phyloP scores from a whole-genome alignment of 2,888 invertebrate species.

The Apotomis capreana region DNA sequence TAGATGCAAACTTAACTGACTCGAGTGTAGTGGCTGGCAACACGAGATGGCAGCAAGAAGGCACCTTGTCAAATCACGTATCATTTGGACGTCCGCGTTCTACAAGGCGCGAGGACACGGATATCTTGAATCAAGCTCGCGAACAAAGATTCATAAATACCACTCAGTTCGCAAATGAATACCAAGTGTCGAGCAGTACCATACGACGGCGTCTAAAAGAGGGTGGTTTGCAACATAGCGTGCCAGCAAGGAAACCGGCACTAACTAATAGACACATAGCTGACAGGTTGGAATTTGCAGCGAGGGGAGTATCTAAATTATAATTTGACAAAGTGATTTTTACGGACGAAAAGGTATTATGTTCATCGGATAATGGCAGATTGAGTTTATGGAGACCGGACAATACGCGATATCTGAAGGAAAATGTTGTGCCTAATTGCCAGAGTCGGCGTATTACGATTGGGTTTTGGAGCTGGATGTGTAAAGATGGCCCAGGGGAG shows the following conservation, averaged over 20 bases:
- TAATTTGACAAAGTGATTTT: background rate
- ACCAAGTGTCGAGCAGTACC: background rate
- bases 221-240: background rate
- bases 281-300: background rate
- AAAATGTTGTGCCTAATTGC: slow-evolving; percentile 7
- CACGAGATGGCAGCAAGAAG: slow-evolving; percentile 18
- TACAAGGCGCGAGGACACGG: background rate
- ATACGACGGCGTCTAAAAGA: background rate
- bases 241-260: background rate
- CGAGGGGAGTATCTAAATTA: background rate
- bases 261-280: background rate
- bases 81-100: slow-evolving; percentile 18
- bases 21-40: too few species aligned
- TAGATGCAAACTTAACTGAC: too few species aligned
- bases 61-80: background rate
- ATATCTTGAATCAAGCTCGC: slow-evolving; percentile 4
- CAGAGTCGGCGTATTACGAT: slow-evolving; percentile 19
- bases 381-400: slow-evolving; percentile 9
- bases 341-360: slow-evolving; percentile 10
- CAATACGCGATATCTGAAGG: slow-evolving; percentile 7
- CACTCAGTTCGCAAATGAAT: background rate
- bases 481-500: slow-evolving; percentile 14
- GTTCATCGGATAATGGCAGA: background rate
- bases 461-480: slow-evolving; percentile 12
- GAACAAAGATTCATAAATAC: background rate